Evolutionary conservation across 1,140 invertebrate species (phyloP), one percentile per base, ranked within the genome.

Genomic region (Uloborus diversus): DNA sequence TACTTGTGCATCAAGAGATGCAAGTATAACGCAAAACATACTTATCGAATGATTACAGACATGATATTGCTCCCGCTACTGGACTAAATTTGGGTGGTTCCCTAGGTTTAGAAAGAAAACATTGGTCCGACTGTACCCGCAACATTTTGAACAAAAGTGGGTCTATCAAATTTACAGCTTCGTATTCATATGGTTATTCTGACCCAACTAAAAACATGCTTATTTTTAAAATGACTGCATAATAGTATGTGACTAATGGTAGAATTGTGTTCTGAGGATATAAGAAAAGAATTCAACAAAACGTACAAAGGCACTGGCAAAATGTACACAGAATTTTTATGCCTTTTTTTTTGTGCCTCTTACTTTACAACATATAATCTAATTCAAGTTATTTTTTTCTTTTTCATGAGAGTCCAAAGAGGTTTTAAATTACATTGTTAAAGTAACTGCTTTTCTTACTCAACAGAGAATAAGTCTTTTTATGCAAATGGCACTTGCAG

Each of bases 401-500:
- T 53, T 53, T 53, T 0, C 20, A 20, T 53, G 7, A 53, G 49
- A 53, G n/a, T 53, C 49, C 9, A 53, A n/a, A 53, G 11, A 53
- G 9, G 20, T 53, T n/a, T 53, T 5, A 53, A 53, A 53, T 42
- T 42, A 9, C 49, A 53, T 20, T 53, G 23, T 7, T 53, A 53
- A 20, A 4, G 23, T 4, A 20, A 53, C n/a, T n/a, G n/a, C n/a
- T 14, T n/a, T 42, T 7, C 37, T 42, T 42, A 42, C 7, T 53
- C 49, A 53, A 7, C n/a, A 20, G 49, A 17, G 23, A 9, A 53
- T 53, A 53, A 53, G 23, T 53, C 7, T 53, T 20, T n/a, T 30
- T 37, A 37, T 75, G 20, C 25, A 75, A 53, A 78, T 78, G 73
- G 73, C 73, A 78, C 73, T 78, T 78, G 62, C 73, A 78, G 73